Evolutionary conservation across 2,888 invertebrate genomes (phyloP), one percentile per base, ranked within the genome.

Genomic region (Drosophila formosana): DNA sequence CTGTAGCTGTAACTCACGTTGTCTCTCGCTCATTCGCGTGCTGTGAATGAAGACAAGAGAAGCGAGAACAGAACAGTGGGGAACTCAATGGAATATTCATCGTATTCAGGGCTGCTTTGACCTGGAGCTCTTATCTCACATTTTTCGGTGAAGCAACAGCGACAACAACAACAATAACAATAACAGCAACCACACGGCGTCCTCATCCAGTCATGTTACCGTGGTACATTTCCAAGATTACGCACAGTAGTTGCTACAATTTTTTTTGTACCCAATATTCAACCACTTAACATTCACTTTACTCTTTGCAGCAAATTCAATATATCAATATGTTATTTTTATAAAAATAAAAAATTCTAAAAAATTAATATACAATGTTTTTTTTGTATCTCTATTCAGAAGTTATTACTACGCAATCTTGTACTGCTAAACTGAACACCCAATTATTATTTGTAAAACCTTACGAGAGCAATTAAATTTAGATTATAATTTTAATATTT

Each of bases 101-200:
- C 53, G 30, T 13, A 11, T 60, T 32, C 28, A 43, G 26, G 18
- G 49, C 13, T 9, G 28, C 39, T 41, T 49, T 66, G 66, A 66
- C 66, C 66, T 52, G 61, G 3, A 7, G 60, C 45, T 60, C 60
- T 75, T 78, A 75, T 75, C 75, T 43, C 39, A 37, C 28, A n/a
- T 46, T 26, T 53, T 60, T 30, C 32, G 13, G 30, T 66, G 25
- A 13, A 55, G 61, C 60, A 57, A 55, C 63, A 55, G 52, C 25
- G 13, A 13, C 13, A 51, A 32, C 32, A 30, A 8, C 25, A n/a
- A 46, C 25, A 46, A 26, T 11, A 11, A 58, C 30, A 26, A 46
- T 11, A 30, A 30, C n/a, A 41, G 8, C 26, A 47, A 28, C n/a
- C 9, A 58, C 62, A 66, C 47, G 34, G 52, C 61, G 47, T 53